These are phyloP conservation scores for Octonoba sinensis DNA, from an alignment of 2,888 invertebrate genomes.

Conservation along the genomic window DNA sequence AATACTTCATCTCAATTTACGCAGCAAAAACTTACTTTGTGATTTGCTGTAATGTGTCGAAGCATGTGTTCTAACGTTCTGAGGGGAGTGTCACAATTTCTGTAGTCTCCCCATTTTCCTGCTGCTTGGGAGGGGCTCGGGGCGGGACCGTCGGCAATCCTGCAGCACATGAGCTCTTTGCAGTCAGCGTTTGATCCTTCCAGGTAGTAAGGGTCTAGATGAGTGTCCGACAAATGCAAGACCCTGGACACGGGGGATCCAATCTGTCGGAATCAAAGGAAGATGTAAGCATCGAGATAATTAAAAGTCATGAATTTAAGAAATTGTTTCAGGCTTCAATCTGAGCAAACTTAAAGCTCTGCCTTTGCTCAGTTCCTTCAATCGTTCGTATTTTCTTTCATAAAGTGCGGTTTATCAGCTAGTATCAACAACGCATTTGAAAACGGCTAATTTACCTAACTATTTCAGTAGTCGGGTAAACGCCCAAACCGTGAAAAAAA, in stretches of 20 bases:
- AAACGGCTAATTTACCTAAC: too few species aligned
- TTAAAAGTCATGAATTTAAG: too few species aligned
- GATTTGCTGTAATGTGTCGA: constrained; percentile 75
- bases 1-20: too few species aligned
- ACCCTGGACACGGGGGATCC: constrained; percentile 69
- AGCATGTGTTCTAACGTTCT: constrained; percentile 79
- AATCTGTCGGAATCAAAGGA: constrained; percentile 23
- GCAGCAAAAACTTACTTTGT: constrained; percentile 72
- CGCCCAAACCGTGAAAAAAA: too few species aligned
- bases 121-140: constrained; percentile 72
- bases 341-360: too few species aligned
- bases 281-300: not conserved
- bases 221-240: constrained; percentile 82
- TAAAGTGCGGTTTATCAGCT: too few species aligned
- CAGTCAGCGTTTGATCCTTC: constrained; percentile 80
- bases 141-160: constrained; percentile 74
- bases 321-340: too few species aligned
- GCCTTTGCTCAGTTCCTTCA: too few species aligned
- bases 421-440: too few species aligned
- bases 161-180: constrained; percentile 83
- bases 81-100: constrained; percentile 82
- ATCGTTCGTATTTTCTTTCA: too few species aligned
- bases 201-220: constrained; percentile 82
- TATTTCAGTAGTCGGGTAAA: too few species aligned
- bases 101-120: constrained; percentile 86